Evolutionary conservation across 2,797 vertebrate genomes (phyloP), one percentile per base, ranked within the genome.

Genomic region (Astyanax mexicanus): DNA sequence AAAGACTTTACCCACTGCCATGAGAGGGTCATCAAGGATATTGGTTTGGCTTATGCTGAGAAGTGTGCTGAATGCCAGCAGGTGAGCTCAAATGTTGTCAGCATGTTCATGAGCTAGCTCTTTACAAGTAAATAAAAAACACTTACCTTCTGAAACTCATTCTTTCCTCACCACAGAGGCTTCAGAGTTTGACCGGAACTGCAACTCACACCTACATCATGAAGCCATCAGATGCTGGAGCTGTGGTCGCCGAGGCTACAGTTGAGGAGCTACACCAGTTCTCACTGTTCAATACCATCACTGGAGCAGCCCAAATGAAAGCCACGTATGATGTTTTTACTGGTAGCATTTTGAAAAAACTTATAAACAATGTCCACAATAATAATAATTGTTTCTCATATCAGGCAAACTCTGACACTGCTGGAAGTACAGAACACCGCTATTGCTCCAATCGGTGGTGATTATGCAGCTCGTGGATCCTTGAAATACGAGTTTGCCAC

Each of bases 191-290:
- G 74, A 92, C 62, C 65, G 93, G 92, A 83, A 81, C 89, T 6
- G 82, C 87, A 76, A 91, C 89, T 45, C 91, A 87, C 49, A 91
- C 81, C 78, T 97, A 97, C 78, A 61, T 90, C 86, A 86, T 97
- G 70, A 95, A 94, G 84, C 85, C 88, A 27, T 19, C 80, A 15
- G 57, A 71, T 6, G 75, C 75, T 21, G 93, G 93, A 44, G 69
- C 87, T 75, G 69, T 90, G 67, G 89, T 97, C 77, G 23, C 88
- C 82, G 86, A 95, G 72, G 94, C 87, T 55, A 87, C 86, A 7
- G 85, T 88, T 0, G 85, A 88, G 37, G 95, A 97, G 86, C 77
- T 95, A 45, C 90, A 93, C 74, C 92, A 95, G 84, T 94, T 94
- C 79, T 85, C 93, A 60, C 93, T 91, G 25, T 90, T 95, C 69